Evolutionary conservation across 2,888 invertebrate genomes (phyloP).

Genomic region (Periphyllus acericola): DNA sequence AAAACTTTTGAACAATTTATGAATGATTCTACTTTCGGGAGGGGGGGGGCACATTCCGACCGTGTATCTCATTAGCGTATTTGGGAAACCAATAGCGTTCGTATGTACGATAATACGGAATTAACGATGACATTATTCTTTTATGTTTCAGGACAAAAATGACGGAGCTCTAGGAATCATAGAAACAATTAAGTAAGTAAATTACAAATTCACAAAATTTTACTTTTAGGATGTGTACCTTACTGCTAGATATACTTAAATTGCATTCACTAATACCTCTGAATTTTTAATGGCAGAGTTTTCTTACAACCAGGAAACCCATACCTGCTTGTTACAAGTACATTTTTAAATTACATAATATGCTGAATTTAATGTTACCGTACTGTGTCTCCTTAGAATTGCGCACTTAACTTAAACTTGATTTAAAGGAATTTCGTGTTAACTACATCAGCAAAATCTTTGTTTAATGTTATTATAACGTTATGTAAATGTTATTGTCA

Average conservation of each 20-base stretch:
- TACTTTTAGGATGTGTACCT: not conserved
- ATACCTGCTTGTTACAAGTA: too few species aligned
- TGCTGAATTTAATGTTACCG: too few species aligned
- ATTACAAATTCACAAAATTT: slow-evolving; percentile 5
- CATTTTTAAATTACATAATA: too few species aligned
- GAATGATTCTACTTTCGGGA: not conserved
- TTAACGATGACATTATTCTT: slow-evolving; percentile 64
- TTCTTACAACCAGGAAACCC: not conserved
- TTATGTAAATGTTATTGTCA: too few species aligned
- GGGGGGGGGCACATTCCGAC: not conserved
- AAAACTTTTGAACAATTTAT: not conserved
- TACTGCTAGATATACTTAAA: not conserved
- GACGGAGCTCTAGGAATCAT: slow-evolving; percentile 92
- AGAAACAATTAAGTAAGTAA: slow-evolving; percentile 83
- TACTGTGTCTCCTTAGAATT: not conserved
- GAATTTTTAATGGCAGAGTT: not conserved
- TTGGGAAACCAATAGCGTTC: not conserved
- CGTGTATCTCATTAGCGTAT: not conserved
- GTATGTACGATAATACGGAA: not conserved
- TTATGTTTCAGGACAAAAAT: slow-evolving; percentile 81
- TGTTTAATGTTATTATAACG: too few species aligned
- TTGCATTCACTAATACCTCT: not conserved
- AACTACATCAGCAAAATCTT: too few species aligned
- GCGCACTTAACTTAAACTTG: not conserved
- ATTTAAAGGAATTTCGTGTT: not conserved